phyloP scores from a whole-genome alignment of 1,140 invertebrate species.

The Drosophila yakuba region DNA sequence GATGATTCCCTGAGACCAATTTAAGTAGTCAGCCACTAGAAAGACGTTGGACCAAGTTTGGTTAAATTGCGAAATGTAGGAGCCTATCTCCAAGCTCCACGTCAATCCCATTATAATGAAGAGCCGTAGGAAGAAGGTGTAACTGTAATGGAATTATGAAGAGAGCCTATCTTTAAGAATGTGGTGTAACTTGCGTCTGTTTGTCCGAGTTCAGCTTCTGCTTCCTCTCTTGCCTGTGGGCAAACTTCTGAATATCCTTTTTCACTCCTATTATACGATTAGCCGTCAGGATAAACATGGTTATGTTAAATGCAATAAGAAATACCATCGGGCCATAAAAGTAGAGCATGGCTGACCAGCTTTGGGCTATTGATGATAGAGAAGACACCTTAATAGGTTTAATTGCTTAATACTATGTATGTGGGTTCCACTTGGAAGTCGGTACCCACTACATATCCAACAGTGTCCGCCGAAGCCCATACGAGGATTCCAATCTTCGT shows the following conservation, averaged over 20 bases:
- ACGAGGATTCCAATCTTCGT: conserved; percentile 84
- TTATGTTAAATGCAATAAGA: conserved; percentile 88
- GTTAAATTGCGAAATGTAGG: conserved; percentile 26
- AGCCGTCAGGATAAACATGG: conserved; percentile 89
- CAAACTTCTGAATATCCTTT: conserved; percentile 34
- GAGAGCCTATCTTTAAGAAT: too few relatives aligned
- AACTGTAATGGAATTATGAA: conserved; percentile 84
- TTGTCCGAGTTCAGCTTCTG: conserved; percentile 33
- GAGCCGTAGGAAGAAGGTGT: conserved; percentile 88
- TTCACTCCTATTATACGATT: conserved; percentile 86
- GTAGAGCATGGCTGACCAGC: conserved; percentile 87
- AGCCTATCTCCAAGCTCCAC: conserved; percentile 89
- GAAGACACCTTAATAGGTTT: too few relatives aligned
- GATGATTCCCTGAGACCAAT: conserved; percentile 86
- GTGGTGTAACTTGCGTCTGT: conserved; percentile 37
- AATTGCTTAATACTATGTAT: too few relatives aligned
- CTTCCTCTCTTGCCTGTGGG: conserved; percentile 12
- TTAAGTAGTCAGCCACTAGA: conserved; percentile 84
- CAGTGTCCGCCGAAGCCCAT: conserved; percentile 85
- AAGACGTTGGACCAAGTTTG: conserved; percentile 79
- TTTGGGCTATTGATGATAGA: conserved; percentile 13
- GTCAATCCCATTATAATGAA: conserved; percentile 90
- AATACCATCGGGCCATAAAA: conserved; percentile 90
- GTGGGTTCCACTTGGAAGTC: too few relatives aligned
- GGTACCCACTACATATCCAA: conserved; percentile 86